These are phyloP conservation scores for Rhogogaster chlorosoma DNA, from an alignment of 2,888 invertebrate species.

Conservation along the genomic window DNA sequence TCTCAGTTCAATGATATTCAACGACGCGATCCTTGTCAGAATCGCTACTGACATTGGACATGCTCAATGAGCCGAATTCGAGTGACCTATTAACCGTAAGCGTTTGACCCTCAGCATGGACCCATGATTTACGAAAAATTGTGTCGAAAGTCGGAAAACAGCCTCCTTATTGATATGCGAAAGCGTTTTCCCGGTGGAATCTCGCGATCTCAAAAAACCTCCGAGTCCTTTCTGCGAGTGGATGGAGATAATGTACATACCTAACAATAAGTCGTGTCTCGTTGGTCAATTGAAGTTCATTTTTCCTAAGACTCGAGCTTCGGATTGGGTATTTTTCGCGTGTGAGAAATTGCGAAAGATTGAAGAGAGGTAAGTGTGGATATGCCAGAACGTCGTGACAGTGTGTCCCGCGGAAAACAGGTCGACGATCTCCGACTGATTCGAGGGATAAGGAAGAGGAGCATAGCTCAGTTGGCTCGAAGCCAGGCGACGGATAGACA, in stretches of 20 bases:
- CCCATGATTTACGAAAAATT: not conserved
- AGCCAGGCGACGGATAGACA: slow-evolving; percentile 65
- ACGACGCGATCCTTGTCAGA: slow-evolving; percentile 36
- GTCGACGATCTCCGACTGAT: slow-evolving; percentile 51
- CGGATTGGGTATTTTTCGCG: too few relatives aligned
- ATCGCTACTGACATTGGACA: slow-evolving; percentile 27
- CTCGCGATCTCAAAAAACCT: not conserved
- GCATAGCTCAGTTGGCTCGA: slow-evolving; percentile 65
- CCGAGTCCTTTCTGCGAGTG: not conserved
- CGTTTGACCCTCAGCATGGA: not conserved
- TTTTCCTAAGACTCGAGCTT: not conserved
- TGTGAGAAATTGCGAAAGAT: not conserved
- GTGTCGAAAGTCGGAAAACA: not conserved
- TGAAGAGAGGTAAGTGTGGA: not conserved
- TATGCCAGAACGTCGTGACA: slow-evolving; percentile 59
- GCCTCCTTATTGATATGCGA: not conserved
- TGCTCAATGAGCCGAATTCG: slow-evolving; percentile 39
- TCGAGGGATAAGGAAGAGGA: slow-evolving; percentile 49
- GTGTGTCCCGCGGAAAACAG: slow-evolving; percentile 62
- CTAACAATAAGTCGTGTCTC: not conserved
- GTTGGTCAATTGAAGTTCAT: not conserved
- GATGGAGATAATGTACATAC: too few relatives aligned
- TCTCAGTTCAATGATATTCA: slow-evolving; percentile 22
- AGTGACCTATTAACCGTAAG: slow-evolving; percentile 33
- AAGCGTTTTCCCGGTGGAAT: not conserved